Percentiles rank a stretch among this genome's conserved stretches.
Evolutionary conservation across 2,888 invertebrate species (phyloP).

Genomic region (Campopleginae sp.): DNA sequence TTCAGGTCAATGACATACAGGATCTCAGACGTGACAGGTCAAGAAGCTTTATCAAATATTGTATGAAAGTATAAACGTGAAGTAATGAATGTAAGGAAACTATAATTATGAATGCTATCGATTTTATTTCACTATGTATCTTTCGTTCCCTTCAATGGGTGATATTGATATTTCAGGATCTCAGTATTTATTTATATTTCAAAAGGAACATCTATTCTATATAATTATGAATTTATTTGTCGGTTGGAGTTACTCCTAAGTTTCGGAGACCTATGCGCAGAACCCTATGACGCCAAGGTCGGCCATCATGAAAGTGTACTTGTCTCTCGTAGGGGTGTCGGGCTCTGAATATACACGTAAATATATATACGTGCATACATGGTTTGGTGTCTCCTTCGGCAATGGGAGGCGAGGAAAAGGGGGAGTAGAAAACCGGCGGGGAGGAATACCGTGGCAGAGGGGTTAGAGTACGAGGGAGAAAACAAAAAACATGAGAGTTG

Average conservation of each 20-base stretch:
- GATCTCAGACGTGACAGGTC: conserved; percentile 18
- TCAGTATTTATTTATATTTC: not conserved
- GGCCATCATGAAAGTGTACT: conserved; percentile 76
- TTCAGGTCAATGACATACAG: conserved; percentile 40
- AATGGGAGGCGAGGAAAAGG: not conserved
- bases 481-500: conserved; percentile 48
- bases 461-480: conserved; percentile 30
- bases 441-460: conserved; percentile 11
- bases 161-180: not conserved
- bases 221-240: conserved; percentile 2
- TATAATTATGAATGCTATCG: conserved; percentile 49
- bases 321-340: conserved; percentile 29
- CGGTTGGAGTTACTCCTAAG: conserved; percentile 1
- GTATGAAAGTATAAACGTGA: not conserved
- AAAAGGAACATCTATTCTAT: not conserved
- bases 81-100: not conserved
- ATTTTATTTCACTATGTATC: not conserved
- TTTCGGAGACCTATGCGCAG: conserved; percentile 22
- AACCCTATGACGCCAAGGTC: conserved; percentile 74
- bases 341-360: conserved; percentile 25
- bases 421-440: conserved; percentile 28
- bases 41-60: conserved; percentile 9
- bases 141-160: not conserved
- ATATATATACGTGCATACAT: not conserved
- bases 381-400: conserved; percentile 18